These are phyloP conservation scores for Cyprinodon variegatus DNA, from an alignment of 2,113 vertebrate genomes.

Conservation along the genomic window DNA sequence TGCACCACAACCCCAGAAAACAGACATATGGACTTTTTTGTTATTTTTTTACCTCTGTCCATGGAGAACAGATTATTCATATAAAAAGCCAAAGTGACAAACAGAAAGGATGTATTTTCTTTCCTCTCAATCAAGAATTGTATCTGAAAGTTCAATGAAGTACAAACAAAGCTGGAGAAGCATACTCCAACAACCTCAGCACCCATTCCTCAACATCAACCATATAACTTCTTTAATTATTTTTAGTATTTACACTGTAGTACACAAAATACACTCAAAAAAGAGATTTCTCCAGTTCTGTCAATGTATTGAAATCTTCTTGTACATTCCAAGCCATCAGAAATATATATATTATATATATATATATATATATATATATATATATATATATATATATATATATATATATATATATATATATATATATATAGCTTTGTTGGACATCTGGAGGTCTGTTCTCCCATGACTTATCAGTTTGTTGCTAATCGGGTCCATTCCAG, in stretches of 20 bases:
- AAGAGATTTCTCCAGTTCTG: constrained; percentile 66
- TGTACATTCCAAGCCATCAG: constrained; percentile 79
- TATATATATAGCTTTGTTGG: constrained; percentile 54
- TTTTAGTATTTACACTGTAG: constrained; percentile 85
- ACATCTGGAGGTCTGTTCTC: constrained; percentile 53
- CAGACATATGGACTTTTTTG: constrained; percentile 65
- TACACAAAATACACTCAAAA: constrained; percentile 87
- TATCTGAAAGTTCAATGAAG: constrained; percentile 66
- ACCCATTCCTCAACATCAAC: constrained; percentile 64
- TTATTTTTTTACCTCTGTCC: constrained; percentile 52
- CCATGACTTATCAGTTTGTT: constrained; percentile 44
- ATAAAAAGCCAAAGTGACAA: constrained; percentile 65
- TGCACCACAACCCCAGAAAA: constrained; percentile 81
- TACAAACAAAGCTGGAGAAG: constrained; percentile 72
- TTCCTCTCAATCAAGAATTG: constrained; percentile 58
- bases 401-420: constrained; percentile 55
- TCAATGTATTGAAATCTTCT: constrained; percentile 69
- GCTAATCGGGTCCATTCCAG: constrained; percentile 51
- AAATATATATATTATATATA: constrained; percentile 38
- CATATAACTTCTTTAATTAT: constrained; percentile 77
- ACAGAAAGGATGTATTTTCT: constrained; percentile 58
- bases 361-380: constrained; percentile 54
- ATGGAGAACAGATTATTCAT: constrained; percentile 61
- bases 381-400: constrained; percentile 54
- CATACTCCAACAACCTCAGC: constrained; percentile 53